A percentile compares a stretch with the other conserved stretches of the same genome.
phyloP scores from a whole-genome alignment of 30 jellyfish, hydroid and myxozoan species.

The Chironex yamaguchii region DNA sequence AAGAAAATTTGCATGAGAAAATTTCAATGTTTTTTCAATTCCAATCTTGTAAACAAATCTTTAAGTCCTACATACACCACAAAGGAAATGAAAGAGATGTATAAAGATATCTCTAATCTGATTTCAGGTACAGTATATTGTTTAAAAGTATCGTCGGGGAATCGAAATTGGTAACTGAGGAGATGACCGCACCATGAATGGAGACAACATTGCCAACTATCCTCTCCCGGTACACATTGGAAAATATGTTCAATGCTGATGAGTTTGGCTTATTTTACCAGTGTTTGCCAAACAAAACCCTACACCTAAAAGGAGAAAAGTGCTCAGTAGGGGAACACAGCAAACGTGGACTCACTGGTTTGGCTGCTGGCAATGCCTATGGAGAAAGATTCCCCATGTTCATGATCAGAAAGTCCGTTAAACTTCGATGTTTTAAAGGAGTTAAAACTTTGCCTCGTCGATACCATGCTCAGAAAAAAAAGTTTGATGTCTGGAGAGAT shows the following conservation, averaged over 20 bases:
- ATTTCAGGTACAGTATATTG: too few species aligned
- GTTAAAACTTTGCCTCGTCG: neutral
- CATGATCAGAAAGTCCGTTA: neutral
- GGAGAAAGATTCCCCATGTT: conserved; percentile 25
- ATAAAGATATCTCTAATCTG: too few species aligned
- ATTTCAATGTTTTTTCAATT: too few species aligned
- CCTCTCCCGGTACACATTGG: conserved; percentile 47
- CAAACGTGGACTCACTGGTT: conserved; percentile 34
- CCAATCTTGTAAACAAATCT: too few species aligned
- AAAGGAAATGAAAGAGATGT: too few species aligned
- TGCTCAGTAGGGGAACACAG: conserved; percentile 55
- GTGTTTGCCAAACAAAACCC: conserved; percentile 47
- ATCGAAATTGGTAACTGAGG: too few species aligned
- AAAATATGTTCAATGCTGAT: conserved; percentile 6
- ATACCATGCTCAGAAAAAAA: neutral
- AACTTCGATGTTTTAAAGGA: neutral
- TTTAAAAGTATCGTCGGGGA: conserved; percentile 6
- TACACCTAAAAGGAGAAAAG: conserved; percentile 23
- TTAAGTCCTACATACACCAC: too few species aligned
- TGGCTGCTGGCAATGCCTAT: conserved; percentile 52
- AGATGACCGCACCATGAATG: too few species aligned
- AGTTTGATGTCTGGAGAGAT: conserved; percentile 12
- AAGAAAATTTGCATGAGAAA: too few species aligned
- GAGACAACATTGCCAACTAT: conserved; percentile 42
- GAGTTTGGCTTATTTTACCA: conserved; percentile 60